Conservation (phyloP, 2,113 vertebrate genomes). For the Anhinga anhinga region DNA sequence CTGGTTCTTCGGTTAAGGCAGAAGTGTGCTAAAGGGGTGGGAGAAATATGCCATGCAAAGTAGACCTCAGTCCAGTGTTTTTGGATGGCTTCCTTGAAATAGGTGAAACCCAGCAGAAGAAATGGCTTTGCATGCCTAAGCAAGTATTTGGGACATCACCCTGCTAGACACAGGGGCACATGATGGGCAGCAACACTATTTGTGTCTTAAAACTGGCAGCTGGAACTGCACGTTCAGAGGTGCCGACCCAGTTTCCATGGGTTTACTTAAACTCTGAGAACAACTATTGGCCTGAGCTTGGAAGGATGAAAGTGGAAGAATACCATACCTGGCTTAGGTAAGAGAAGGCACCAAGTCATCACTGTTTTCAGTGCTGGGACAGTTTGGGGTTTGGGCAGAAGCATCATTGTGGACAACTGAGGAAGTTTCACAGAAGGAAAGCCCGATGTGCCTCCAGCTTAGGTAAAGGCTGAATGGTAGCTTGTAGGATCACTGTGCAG, state of each 20-base stretch:
- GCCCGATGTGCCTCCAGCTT: background rate
- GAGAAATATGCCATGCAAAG: background rate
- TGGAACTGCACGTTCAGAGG: background rate
- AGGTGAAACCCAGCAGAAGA: background rate
- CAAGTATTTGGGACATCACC: background rate
- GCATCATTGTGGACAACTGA: background rate
- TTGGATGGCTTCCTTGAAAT: background rate
- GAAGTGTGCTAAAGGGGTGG: background rate
- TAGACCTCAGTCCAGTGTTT: background rate
- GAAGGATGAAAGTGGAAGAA: background rate
- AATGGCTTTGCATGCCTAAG: background rate
- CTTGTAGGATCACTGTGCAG: background rate
- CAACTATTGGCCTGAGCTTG: background rate
- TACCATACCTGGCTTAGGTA: background rate
- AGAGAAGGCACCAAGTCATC: background rate
- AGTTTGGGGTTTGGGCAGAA: background rate
- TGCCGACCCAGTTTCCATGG: background rate
- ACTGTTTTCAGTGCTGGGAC: background rate
- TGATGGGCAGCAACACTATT: background rate
- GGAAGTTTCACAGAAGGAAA: background rate
- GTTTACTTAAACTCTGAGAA: background rate
- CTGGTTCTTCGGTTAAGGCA: background rate
- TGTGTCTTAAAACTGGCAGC: background rate
- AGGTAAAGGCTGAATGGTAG: background rate
- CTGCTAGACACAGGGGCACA: fast-evolving